Base-by-base conservation (phyloP, 2,888 invertebrate genomes). In the Bembecia ichneumoniformis region DNA sequence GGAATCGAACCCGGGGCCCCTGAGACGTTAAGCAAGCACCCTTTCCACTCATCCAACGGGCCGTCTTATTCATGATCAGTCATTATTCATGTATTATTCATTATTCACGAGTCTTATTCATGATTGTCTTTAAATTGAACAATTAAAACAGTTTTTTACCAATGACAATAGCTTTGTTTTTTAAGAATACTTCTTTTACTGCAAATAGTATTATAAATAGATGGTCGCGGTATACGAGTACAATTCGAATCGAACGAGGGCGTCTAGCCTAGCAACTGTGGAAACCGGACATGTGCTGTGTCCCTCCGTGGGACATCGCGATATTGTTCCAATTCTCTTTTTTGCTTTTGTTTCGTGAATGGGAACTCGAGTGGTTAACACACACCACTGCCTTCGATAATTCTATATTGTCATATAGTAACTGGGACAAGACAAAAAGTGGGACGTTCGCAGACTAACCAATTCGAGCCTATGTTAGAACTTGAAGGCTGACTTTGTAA, bases 311-410 rank as follows among this genome's bases (percentile, higher is more conserved):
- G 15, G 11, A 14, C 15, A 7, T 15, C 17, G 11, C 46, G 36
- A 46, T 48, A 52, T 55, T 51, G 57, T 54, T 62, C 64, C 57
- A 60, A 66, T 69, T 68, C 61, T 57, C 60, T 20, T 46, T 46
- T 46, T 46, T 34, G 14, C 7, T 14, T 46, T 28, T 28, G 46
- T 46, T 46, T 46, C 3, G 69, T 68, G 74, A 13, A 71, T 67
- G 71, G 64, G 67, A 76, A 73, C 72, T 76, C 74, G 79, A 77
- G 74, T 74, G 70, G 77, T 77, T 78, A 75, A 72, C 79, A 81
- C 75, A 81, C 81, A 79, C 80, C 78, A 74, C 57, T 67, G 76
- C 59, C 58, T 78, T 71, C 78, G 77, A 82, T 82, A 72, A 77
- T 71, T 68, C 71, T 71, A 72, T 71, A 74, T 76, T 77, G 77